Conservation (phyloP, 2,113 vertebrate species). For the Ardeotis arabs region DNA sequence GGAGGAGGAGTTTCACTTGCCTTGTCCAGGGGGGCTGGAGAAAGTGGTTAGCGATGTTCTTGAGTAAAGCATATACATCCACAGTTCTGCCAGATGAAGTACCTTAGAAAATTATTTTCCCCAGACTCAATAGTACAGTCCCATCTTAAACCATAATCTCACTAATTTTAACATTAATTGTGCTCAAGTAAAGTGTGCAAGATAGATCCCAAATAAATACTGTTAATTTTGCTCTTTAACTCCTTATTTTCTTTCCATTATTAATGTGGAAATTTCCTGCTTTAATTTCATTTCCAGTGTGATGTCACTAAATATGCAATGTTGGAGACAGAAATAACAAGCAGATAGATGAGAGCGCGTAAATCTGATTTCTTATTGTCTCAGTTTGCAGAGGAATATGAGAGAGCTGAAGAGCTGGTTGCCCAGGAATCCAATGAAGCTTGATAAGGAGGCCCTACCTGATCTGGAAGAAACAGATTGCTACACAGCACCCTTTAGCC, state of each 20-base stretch:
- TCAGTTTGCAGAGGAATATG: constrained; percentile 88
- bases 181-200: neutral
- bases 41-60: neutral
- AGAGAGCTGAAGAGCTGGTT: constrained; percentile 93
- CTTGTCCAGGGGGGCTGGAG: neutral
- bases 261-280: neutral
- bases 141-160: neutral
- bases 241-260: neutral
- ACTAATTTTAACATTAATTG: neutral
- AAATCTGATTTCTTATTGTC: neutral
- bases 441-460: constrained; percentile 94
- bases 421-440: constrained; percentile 96
- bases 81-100: neutral
- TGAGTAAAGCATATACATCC: neutral
- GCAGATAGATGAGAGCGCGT: fast-evolving
- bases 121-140: neutral
- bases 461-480: constrained; percentile 95
- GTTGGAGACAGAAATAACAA: neutral
- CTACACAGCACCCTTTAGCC: constrained; percentile 96
- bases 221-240: neutral
- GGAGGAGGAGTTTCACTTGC: neutral
- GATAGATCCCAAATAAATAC: neutral
- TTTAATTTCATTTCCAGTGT: neutral
- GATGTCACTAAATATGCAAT: neutral
- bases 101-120: neutral